Evolutionary conservation across 37 sponge, comb jelly and placozoan species (phyloP), one percentile per base, ranked within the genome.

Genomic region (Halichondria panicea): DNA sequence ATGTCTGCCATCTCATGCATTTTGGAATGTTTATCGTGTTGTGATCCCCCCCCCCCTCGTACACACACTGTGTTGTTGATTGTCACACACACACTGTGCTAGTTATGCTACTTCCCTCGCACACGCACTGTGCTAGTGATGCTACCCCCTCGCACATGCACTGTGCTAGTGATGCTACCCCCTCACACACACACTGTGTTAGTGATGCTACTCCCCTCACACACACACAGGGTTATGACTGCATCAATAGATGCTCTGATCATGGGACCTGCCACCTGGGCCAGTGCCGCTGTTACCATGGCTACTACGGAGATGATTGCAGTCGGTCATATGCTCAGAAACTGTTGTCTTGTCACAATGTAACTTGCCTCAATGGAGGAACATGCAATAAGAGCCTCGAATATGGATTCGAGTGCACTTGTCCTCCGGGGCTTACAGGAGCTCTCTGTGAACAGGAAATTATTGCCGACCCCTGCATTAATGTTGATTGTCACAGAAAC

Each of bases 281-380:
- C 3, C 6, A 39, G n/a, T 87, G 87, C 41, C 31, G 60, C 59
- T 87, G 87, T 45, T 40, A 80, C 36, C 87, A 76, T 62, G 87
- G 87, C 22, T 87, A 80, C 87, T 74, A 64, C 61, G 87, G 87
- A 0, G 56, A 80, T 52, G 87, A 87, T 69, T 87, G 87, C 81
- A 84, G 84, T 25, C 63, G 43, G 22, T 24, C 24, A 50, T 72
- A 84, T 35, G 28, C 39, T 15, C 33, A 62, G 18, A 18, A 24
- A 27, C 34, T 76, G n/a, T 24, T 68, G 30, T 21, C 44, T 6
- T 87, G 87, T 59, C 8, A 28, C 45, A 0, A 44, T 1, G 55
- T 74, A 0, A 61, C 70, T 24, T 87, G 87, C 32, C 53, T 45
- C 30, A 75, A 87, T 68, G 76, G 76, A 25, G 87, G 70, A 1